Percentiles rank a stretch among this genome's conserved stretches.
phyloP scores from a whole-genome alignment of 2,888 invertebrate species.

The Nomada fabriciana region DNA sequence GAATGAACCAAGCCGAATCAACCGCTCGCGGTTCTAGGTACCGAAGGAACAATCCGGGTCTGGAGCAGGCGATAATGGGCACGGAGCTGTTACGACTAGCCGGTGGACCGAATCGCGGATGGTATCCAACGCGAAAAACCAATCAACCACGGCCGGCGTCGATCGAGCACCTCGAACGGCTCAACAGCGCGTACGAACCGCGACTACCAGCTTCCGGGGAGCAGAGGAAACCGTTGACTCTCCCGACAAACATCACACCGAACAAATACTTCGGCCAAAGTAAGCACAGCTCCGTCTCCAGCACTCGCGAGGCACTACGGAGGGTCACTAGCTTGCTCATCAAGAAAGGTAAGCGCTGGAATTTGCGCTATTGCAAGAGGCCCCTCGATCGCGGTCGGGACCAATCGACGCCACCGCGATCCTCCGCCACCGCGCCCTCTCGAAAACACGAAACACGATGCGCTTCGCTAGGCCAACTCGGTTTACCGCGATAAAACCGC shows the following conservation, averaged over 20 bases:
- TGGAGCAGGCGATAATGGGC: constrained; percentile 88
- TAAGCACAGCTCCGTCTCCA: constrained; percentile 90
- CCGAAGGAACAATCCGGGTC: constrained; percentile 83
- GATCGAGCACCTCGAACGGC: constrained; percentile 93
- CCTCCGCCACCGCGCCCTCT: no score
- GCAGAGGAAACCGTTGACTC: constrained; percentile 92
- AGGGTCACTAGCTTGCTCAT: constrained; percentile 95
- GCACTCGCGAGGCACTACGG: constrained; percentile 91
- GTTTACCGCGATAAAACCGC: not conserved
- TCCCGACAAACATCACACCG: constrained; percentile 94
- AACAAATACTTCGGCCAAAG: constrained; percentile 90
- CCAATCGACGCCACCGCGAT: constrained; percentile 24
- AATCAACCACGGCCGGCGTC: constrained; percentile 91
- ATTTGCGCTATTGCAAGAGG: constrained; percentile 72
- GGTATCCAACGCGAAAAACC: constrained; percentile 91
- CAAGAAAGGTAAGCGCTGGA: constrained; percentile 89
- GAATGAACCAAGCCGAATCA: no score
- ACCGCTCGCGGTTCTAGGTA: constrained; percentile 71
- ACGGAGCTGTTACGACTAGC: constrained; percentile 92
- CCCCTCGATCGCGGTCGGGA: constrained; percentile 12
- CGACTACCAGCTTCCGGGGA: constrained; percentile 85
- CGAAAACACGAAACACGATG: no score
- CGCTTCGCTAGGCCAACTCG: constrained; percentile 14
- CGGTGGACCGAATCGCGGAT: constrained; percentile 93
- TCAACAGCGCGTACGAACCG: constrained; percentile 85